Evolutionary conservation across 2,888 invertebrate species (phyloP), one percentile per base, ranked within the genome.

Genomic region (Volucella zonaria): DNA sequence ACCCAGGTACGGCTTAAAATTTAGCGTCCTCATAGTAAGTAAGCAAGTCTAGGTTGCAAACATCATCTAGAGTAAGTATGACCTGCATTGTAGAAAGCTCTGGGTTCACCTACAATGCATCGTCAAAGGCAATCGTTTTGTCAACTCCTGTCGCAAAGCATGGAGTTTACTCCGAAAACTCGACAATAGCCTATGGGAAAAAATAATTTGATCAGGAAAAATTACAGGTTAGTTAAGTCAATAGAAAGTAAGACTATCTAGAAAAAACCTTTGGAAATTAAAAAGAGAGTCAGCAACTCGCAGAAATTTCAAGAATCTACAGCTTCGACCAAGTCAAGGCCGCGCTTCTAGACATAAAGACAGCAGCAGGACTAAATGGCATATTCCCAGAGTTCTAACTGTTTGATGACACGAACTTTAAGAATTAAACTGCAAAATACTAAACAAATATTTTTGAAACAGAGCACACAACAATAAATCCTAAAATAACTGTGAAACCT

Each of bases 281-380:
- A 18, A 18, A 52, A 52, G 12, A 11, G 3, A 23, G 23, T 23
- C 18, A n/a, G n/a, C n/a, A n/a, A n/a, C n/a, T n/a, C n/a, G n/a
- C n/a, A 18, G 18, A 18, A 52, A n/a, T 54, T 54, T 31, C 54
- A 54, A 31, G 31, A 54, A 14, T 38, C n/a, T 11, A n/a, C n/a
- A 56, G 54, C 8, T 3, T 14, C 49, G 49, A 49, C 14, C 8
- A 14, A 49, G 14, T 10, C 18, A 1, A 51, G 18, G 11, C 18
- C 1, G 51, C 51, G 18, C 51, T 51, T 58, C 58, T 58, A 3
- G 40, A 42, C 15, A 40, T 58, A 54, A 31, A 54, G 31, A n/a
- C 54, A 54, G 38, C 54, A 54, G 31, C 38, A 38, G n/a, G 54
- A 38, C 54, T 38, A 54, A n/a, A n/a, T 31, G 31, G 0, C 52